Percentiles rank a stretch among this genome's conserved stretches.
These are phyloP conservation scores for Ptychobarbus kaznakovi DNA, from an alignment of 2,797 vertebrate genomes.

Conservation along the genomic window DNA sequence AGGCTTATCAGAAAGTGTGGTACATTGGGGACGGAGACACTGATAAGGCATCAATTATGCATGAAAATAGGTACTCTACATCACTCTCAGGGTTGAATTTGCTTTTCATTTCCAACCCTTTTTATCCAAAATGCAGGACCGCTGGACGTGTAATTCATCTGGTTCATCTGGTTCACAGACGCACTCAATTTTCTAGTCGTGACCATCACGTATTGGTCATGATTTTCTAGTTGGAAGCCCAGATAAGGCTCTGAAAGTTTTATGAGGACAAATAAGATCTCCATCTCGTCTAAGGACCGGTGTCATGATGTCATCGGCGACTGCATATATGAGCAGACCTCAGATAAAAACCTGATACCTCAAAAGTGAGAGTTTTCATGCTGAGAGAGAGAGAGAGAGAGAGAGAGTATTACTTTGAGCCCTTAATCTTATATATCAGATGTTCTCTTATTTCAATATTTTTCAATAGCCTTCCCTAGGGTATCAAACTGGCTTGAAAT, in stretches of 20 bases:
- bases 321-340: constrained; percentile 42
- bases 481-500: constrained; percentile 32
- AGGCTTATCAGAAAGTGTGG: constrained; percentile 58
- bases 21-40: constrained; percentile 55
- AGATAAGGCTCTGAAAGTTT: constrained; percentile 67
- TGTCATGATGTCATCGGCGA: constrained; percentile 67
- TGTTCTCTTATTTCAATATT: constrained; percentile 48
- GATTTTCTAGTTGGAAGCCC: constrained; percentile 47
- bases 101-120: constrained; percentile 20
- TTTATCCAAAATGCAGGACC: constrained; percentile 20
- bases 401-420: constrained; percentile 13
- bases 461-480: constrained; percentile 20
- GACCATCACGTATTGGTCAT: constrained; percentile 40
- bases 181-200: constrained; percentile 25
- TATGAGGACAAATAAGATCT: constrained; percentile 69
- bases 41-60: constrained; percentile 67
- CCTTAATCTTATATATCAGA: constrained; percentile 49
- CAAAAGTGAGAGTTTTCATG: constrained; percentile 45
- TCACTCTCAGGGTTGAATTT: constrained; percentile 21
- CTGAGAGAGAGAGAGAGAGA: neutral
- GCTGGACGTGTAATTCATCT: constrained; percentile 4
- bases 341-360: constrained; percentile 62
- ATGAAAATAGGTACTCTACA: constrained; percentile 61
- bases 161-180: neutral
- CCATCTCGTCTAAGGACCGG: constrained; percentile 55